Evolutionary conservation across 1,140 invertebrate species (phyloP), one percentile per base, ranked within the genome.

Genomic region (Stenopsyche tienmushanensis): DNA sequence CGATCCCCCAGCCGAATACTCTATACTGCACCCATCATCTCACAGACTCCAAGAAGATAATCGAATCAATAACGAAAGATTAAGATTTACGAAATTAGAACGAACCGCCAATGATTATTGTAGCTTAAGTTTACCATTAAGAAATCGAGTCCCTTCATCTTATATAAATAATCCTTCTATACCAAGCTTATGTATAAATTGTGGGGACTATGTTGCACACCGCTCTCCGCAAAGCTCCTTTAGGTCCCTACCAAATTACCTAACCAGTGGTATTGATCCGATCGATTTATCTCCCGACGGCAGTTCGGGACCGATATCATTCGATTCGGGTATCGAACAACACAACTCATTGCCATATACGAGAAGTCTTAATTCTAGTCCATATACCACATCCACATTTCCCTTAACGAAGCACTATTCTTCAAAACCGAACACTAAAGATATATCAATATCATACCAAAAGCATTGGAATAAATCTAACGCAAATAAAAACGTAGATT

Each of bases 291-390:
- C 69, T 1, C 69, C 69, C 8, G 69, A 71, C 47, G 67, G 54
- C 59, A 71, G 69, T 60, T 71, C 69, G 24, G 69, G 69, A 15
- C 69, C 69, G 41, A 71, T 71, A 68, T 71, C 69, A 3, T 71
- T 71, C 42, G 69, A 71, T 60, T 71, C 69, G 10, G 69, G 69
- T 13, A 71, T 71, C n/a, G 69, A 71, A 39, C 69, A 71, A 52
- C 59, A 67, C 53, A 67, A 57, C 24, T 67, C 65, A 15, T 58
- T 67, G 59, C 65, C 69, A 42, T 71, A 71, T 62, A 50, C 66
- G 52, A 65, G 63, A 60, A 62, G 57, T 53, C 50, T 64, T 18
- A 65, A 71, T 68, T 71, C 69, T 71, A 71, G 69, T 71, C 69
- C 65, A 62, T 60, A 47, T 60, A 50, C 39, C 18, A 39, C 65